These are phyloP conservation scores for Atta colombica DNA, from an alignment of 1,140 invertebrate genomes.

Conservation along the genomic window DNA sequence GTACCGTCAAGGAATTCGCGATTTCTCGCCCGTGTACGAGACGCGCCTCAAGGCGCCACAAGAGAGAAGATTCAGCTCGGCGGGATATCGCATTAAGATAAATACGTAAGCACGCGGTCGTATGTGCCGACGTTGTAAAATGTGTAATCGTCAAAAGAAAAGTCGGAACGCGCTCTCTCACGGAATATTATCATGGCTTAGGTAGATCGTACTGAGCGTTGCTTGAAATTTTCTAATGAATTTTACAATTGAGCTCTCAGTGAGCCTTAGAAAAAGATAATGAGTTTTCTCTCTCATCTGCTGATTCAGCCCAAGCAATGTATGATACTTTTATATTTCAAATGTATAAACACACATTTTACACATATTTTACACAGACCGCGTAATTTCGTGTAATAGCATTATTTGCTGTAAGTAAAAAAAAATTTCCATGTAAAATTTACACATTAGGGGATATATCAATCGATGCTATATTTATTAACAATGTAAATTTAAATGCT, in stretches of 20 bases:
- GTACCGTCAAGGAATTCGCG: constrained; percentile 66
- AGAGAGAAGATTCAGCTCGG: constrained; percentile 40
- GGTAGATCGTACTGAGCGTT: background rate
- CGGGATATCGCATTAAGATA: constrained; percentile 69
- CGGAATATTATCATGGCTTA: constrained; percentile 24
- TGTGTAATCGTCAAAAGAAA: constrained; percentile 66
- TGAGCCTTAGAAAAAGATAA: background rate
- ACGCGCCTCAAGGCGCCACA: constrained; percentile 38
- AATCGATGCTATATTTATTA: background rate
- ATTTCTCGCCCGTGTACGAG: constrained; percentile 63
- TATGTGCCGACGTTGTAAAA: constrained; percentile 47
- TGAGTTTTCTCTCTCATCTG: background rate
- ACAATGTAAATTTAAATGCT: background rate
- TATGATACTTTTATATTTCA: background rate
- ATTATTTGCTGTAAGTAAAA: background rate
- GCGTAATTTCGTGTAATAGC: background rate
- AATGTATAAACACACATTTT: background rate
- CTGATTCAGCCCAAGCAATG: background rate
- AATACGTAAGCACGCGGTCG: constrained; percentile 68
- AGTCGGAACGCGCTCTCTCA: constrained; percentile 29
- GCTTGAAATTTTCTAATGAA: constrained; percentile 9
- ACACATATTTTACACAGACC: background rate
- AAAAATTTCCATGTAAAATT: background rate
- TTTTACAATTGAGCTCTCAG: constrained; percentile 27
- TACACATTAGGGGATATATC: background rate